Base-by-base conservation (phyloP, 2,113 vertebrate genomes). In the Passerina amoena region DNA sequence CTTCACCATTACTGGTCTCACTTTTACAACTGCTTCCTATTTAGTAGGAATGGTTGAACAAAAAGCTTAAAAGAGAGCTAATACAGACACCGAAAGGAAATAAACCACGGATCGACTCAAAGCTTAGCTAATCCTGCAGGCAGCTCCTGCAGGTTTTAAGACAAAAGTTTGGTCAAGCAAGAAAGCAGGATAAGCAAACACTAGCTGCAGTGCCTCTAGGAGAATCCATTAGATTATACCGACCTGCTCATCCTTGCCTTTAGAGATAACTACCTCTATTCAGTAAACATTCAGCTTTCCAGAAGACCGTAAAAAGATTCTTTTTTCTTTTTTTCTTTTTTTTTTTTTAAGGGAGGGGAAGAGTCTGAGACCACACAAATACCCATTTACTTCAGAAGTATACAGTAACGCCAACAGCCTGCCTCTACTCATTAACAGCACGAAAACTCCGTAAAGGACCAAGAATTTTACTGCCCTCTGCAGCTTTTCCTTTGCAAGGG, bases 401-500 rank as follows among this genome's bases (percentile, higher is more conserved):
- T 4, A 38, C 54, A 57, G 50, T 20, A 63, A 78, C 1, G 28
- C 30, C 12, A 50, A 47, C 31, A 70, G 60, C 51, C 44, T 80
- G 83, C 16, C 33, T 66, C 82, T 86, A 56, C 79, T 21, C 35
- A 30, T 10, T 33, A 86, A 42, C 63, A 63, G 61, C 53, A 79
- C 37, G 33, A 53, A 95, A 88, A 73, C 63, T 91, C 89, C 20
- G 20, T 38, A 28, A 21, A 77, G 94, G 72, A 88, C 80, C 91
- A 97, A 93, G 97, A 97, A 96, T 98, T 77, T 94, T 95, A 96
- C 95, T 60, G 97, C 97, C 95, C 95, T 96, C 96, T 97, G 95
- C 97, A 97, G 97, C 95, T 96, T 66, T 61, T 90, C 78, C 80
- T 90, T 84, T 5, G 88, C 90, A 87, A 95, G 84, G 91, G 77